Evolutionary conservation across 2,113 vertebrate species (phyloP).

Genomic region (Pristiophorus japonicus): DNA sequence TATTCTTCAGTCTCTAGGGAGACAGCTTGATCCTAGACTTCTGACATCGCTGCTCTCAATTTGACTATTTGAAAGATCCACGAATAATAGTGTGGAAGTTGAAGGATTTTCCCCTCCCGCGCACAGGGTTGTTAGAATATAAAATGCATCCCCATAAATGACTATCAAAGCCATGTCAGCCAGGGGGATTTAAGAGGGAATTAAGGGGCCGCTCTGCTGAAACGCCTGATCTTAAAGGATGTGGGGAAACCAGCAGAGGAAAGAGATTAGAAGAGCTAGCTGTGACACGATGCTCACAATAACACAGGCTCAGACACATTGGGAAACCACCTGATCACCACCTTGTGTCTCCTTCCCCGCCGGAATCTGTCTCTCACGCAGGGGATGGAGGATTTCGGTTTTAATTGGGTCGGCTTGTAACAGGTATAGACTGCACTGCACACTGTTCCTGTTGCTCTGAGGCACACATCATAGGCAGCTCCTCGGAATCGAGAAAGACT

Average conservation of each 20-base stretch:
- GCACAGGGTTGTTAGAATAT: neutral
- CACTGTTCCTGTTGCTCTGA: neutral
- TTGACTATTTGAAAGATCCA: neutral
- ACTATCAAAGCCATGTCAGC: neutral
- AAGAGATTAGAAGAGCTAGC: neutral
- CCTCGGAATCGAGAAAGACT: too few species aligned
- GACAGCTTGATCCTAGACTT: neutral
- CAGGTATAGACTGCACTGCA: neutral
- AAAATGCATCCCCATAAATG: neutral
- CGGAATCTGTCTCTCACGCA: neutral
- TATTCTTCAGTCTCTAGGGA: neutral
- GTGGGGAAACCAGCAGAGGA: neutral
- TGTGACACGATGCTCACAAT: neutral
- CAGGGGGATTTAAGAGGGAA: neutral
- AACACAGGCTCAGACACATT: neutral
- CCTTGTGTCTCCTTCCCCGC: neutral
- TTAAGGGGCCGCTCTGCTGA: neutral
- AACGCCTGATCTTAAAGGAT: neutral
- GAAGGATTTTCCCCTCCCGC: neutral
- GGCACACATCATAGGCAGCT: too few species aligned
- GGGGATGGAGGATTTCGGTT: neutral
- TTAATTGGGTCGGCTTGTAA: neutral
- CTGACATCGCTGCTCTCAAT: neutral
- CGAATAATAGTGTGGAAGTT: neutral
- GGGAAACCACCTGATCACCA: neutral